Conservation (phyloP, 2,888 invertebrate species). For the Alloplasta piceator region DNA sequence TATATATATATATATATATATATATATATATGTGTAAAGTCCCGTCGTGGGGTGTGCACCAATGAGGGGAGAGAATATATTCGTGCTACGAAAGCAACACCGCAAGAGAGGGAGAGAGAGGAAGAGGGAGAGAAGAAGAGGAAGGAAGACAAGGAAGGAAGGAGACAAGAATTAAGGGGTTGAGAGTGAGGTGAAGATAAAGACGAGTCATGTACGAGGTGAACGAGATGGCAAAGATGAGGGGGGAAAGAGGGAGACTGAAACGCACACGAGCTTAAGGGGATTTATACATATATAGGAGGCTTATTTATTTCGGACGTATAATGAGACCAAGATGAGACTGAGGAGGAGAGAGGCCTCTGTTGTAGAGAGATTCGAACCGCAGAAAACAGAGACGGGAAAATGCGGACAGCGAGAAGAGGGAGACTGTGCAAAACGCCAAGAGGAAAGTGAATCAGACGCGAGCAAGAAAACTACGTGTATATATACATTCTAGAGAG, state of each 20-base stretch:
- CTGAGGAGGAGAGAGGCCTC: slow-evolving; percentile 9
- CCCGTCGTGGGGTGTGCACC: slow-evolving; percentile 62
- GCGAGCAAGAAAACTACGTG: slow-evolving; percentile 21
- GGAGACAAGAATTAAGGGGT: too few species aligned
- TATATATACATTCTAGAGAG: background rate
- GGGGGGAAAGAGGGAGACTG: slow-evolving; percentile 44
- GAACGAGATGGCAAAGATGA: slow-evolving; percentile 62
- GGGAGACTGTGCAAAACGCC: slow-evolving; percentile 17
- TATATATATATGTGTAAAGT: background rate
- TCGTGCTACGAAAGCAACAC: slow-evolving; percentile 50
- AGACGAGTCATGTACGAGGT: slow-evolving; percentile 18
- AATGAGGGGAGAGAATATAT: slow-evolving; percentile 51
- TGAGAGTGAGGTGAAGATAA: background rate
- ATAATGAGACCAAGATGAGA: slow-evolving; percentile 63
- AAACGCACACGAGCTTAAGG: background rate
- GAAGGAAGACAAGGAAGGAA: slow-evolving; percentile 35
- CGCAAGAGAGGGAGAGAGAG: slow-evolving; percentile 48
- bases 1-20: slow-evolving; percentile 64
- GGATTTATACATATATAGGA: background rate
- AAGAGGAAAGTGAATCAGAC: slow-evolving; percentile 31
- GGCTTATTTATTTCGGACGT: slow-evolving; percentile 66
- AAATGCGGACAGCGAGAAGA: slow-evolving; percentile 29
- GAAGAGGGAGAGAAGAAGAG: slow-evolving; percentile 62
- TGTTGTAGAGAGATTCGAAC: slow-evolving; percentile 21
- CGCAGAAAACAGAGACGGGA: slow-evolving; percentile 24